Evolutionary conservation across 2,113 vertebrate species (phyloP), one percentile per base, ranked within the genome.

Genomic region (Psilopsiagon aymara): DNA sequence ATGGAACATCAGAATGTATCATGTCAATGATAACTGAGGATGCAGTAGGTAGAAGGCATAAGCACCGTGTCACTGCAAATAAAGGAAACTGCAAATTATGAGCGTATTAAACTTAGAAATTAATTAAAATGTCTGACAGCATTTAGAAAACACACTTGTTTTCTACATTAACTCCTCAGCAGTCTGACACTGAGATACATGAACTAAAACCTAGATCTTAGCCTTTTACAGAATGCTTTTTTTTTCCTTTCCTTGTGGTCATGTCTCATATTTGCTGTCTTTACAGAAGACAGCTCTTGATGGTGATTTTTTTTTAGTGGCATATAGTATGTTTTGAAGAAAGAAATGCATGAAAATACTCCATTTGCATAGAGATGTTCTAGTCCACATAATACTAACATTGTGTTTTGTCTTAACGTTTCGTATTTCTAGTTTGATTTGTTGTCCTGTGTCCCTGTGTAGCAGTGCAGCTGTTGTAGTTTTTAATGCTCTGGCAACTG

Each of bases 391-490:
- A 81, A 84, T 53, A 21, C 12, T 80, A 57, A 52, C 6, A 25
- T 31, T 79, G 51, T 95, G 27, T 78, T 95, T 66, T 86, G 49
- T 64, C 76, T 63, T 75, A 77, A 71, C 0, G 1, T 62, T 82
- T 94, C 17, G 6, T 57, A 39, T 93, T 94, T 92, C 69, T 96
- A 37, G 33, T 83, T 86, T 92, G 88, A 88, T 93, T 91, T 93
- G 89, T 88, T 91, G 47, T 89, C 64, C 37, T 62, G 18, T 73
- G 91, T 80, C 75, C 79, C 85, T 77, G 82, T 67, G 75, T 80
- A 91, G 67, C 94, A 92, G 70, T 85, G 67, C 93, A 92, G 92
- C 90, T 86, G 85, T 94, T 95, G 82, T 88, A 94, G 88, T 64
- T 93, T 77, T 82, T 95, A 96, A 67, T 93, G 52, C 55, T 94